These are phyloP conservation scores for Aphelenchoides besseyi DNA, from an alignment of 1,140 invertebrate genomes.

Conservation along the genomic window DNA sequence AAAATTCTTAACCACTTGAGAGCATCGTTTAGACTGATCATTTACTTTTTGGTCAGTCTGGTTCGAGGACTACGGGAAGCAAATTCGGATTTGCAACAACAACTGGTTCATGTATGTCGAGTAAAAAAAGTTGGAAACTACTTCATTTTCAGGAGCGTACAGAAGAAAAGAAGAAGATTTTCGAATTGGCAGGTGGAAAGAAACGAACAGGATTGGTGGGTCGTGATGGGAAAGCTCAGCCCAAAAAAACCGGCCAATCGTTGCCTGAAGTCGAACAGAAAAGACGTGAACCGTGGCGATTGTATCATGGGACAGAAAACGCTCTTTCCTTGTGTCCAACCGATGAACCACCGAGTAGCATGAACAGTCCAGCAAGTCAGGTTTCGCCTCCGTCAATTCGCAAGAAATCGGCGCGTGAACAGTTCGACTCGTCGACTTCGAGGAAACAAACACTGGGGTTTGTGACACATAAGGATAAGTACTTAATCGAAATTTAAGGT, in stretches of 20 bases:
- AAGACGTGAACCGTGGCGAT: constrained; percentile 45
- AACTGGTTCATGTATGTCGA: constrained; percentile 64
- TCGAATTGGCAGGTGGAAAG: constrained; percentile 73
- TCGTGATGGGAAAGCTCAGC: constrained; percentile 20
- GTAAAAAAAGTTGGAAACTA: background rate
- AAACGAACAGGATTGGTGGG: background rate
- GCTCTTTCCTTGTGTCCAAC: constrained; percentile 44
- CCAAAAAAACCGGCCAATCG: constrained; percentile 36
- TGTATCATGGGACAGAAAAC: constrained; percentile 44
- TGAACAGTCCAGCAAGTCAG: constrained; percentile 23
- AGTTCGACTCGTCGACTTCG: background rate
- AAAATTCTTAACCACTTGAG: background rate
- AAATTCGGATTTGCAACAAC: constrained; percentile 82
- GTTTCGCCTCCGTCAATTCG: background rate
- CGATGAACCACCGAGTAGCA: constrained; percentile 45
- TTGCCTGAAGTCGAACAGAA: constrained; percentile 50
- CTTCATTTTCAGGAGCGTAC: constrained; percentile 78
- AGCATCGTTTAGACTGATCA: constrained; percentile 71
- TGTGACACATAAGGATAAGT: background rate
- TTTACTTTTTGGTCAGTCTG: constrained; percentile 89
- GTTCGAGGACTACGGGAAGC: constrained; percentile 83
- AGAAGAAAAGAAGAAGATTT: constrained; percentile 86
- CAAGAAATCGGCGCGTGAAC: constrained; percentile 4
- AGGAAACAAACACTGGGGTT: background rate
- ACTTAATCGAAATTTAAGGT: constrained; percentile 29